Conservation (phyloP, 64 coral and sea anemone genomes). For the Montipora efflorescens region DNA sequence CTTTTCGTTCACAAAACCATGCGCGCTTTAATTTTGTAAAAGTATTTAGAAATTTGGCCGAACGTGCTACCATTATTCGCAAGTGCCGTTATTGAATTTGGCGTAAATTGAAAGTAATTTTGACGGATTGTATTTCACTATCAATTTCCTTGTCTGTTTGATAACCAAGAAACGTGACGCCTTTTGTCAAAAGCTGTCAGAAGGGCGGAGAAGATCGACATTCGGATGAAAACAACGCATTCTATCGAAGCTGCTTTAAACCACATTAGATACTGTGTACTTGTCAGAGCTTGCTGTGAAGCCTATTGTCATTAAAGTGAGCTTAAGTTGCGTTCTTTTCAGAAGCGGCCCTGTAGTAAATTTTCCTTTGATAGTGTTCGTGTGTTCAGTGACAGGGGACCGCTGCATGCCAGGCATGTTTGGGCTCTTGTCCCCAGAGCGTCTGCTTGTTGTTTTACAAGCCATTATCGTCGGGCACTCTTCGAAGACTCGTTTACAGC, state of each 20-base stretch:
- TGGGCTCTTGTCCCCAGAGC: conserved; percentile 48
- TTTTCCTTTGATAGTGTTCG: conserved; percentile 5
- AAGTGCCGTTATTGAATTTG: conserved; percentile 85
- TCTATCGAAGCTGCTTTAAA: conserved; percentile 89
- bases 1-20: conserved; percentile 8
- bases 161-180: conserved; percentile 94
- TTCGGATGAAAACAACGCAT: conserved; percentile 95
- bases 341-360: not conserved
- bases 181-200: conserved; percentile 97
- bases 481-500: conserved; percentile 61
- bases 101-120: conserved; percentile 86
- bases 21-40: not conserved
- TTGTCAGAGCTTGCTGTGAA: conserved; percentile 82
- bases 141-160: conserved; percentile 97
- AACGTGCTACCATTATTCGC: not conserved
- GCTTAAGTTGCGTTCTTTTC: conserved; percentile 38
- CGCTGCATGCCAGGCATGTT: conserved; percentile 58
- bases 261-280: conserved; percentile 84
- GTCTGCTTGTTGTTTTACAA: conserved; percentile 52
- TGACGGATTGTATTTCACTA: conserved; percentile 98
- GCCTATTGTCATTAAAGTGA: conserved; percentile 51
- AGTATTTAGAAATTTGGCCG: conserved; percentile 3
- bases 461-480: conserved; percentile 35
- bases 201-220: conserved; percentile 96
- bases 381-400: conserved; percentile 32